phyloP scores from a whole-genome alignment of 2,113 vertebrate species.

The Mugil cephalus region DNA sequence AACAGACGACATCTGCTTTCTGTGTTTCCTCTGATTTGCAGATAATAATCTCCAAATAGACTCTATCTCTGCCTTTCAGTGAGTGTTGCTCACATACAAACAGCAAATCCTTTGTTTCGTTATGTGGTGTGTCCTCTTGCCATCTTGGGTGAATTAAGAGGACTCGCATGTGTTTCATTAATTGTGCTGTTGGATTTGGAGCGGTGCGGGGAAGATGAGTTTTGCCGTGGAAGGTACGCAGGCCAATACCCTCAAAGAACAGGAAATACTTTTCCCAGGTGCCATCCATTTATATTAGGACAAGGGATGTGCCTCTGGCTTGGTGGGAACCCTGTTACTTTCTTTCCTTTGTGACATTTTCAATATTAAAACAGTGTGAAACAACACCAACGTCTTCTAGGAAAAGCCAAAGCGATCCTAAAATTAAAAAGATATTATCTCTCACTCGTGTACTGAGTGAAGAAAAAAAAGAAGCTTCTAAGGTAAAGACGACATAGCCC shows the following conservation, averaged over 20 bases:
- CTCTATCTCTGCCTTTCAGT: conserved; percentile 18
- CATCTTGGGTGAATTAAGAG: conserved; percentile 52
- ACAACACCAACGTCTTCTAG: conserved; percentile 13
- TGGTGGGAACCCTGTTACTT: conserved; percentile 48
- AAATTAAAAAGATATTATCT: conserved; percentile 36
- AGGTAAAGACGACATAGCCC: conserved; percentile 20
- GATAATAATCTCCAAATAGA: conserved; percentile 34
- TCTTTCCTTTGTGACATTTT: conserved; percentile 35
- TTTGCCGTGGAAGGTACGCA: conserved; percentile 30
- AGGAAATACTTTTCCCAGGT: conserved; percentile 70
- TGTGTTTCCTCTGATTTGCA: conserved; percentile 28
- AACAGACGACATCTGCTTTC: conserved; percentile 57
- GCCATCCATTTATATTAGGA: conserved; percentile 58
- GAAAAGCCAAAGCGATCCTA: conserved; percentile 8
- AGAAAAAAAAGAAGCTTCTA: background rate
- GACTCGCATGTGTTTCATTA: conserved; percentile 51
- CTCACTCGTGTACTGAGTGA: conserved; percentile 6
- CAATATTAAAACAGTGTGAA: conserved; percentile 40
- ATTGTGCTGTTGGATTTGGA: conserved; percentile 29
- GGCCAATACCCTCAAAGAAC: conserved; percentile 55
- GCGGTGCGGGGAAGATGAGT: conserved; percentile 46
- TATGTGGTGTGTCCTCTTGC: conserved; percentile 14
- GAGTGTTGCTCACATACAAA: background rate
- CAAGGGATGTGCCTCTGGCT: conserved; percentile 43
- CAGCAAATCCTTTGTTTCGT: conserved; percentile 53